These are phyloP conservation scores for Onychomys leucogaster DNA, from an alignment of 2,797 vertebrate genomes.

Conservation along the genomic window DNA sequence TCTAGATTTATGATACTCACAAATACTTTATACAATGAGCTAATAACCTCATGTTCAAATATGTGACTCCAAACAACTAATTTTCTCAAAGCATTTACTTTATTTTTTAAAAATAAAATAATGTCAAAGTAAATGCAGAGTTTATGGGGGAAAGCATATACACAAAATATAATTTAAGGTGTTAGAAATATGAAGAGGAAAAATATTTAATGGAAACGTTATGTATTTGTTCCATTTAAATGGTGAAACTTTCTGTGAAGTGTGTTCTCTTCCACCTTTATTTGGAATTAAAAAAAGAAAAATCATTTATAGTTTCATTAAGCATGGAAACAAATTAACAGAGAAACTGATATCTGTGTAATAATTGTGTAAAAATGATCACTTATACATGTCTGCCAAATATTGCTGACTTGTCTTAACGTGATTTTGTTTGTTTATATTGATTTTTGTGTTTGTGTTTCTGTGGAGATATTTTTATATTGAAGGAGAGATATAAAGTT, in stretches of 20 bases:
- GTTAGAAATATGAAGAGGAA: neutral
- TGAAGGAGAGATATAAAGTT: neutral
- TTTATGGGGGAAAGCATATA: neutral
- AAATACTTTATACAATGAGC: neutral
- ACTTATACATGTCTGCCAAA: neutral
- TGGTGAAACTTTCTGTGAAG: neutral
- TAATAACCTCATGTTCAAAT: neutral
- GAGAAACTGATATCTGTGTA: neutral
- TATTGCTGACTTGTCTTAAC: neutral
- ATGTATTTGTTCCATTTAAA: neutral
- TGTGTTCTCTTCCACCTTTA: neutral
- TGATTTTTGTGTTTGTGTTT: neutral
- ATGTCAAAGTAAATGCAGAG: neutral
- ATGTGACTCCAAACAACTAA: neutral
- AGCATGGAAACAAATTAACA: neutral
- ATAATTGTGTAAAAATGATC: neutral
- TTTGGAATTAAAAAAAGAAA: neutral
- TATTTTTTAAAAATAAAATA: neutral
- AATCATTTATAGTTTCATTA: neutral
- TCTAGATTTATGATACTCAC: neutral
- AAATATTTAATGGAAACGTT: neutral
- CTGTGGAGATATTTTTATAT: neutral
- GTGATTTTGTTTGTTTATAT: neutral
- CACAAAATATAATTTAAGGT: neutral
- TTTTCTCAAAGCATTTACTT: neutral